phyloP scores from a whole-genome alignment of 2,797 vertebrate genomes.

The Gobionotothen gibberifrons region DNA sequence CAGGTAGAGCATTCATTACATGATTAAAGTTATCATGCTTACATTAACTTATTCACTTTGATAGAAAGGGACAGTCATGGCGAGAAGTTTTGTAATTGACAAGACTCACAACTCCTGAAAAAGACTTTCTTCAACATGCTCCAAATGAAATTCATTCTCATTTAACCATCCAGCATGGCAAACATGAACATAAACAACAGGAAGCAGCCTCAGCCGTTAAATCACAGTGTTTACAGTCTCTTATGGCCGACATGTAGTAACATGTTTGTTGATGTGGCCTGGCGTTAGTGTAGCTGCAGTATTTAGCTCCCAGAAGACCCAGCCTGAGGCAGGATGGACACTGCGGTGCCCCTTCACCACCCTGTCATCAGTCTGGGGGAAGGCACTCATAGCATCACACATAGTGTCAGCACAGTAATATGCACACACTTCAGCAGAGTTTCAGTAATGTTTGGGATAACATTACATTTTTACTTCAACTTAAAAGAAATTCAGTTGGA shows the following conservation, averaged over 20 bases:
- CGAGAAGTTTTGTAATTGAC: constrained; percentile 4
- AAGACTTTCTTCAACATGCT: not conserved
- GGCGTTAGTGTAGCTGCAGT: too few relatives aligned
- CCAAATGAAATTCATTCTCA: not conserved
- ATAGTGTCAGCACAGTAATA: too few relatives aligned
- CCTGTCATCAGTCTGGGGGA: too few relatives aligned
- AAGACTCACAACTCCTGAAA: not conserved
- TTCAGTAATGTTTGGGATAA: too few relatives aligned
- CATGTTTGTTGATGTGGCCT: constrained; percentile 3
- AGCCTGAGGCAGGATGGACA: too few relatives aligned
- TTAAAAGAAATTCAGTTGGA: too few relatives aligned
- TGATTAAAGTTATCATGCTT: constrained; percentile 36
- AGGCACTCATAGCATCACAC: too few relatives aligned
- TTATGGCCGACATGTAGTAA: not conserved
- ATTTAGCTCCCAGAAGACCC: too few relatives aligned
- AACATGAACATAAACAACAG: not conserved
- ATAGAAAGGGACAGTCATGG: not conserved
- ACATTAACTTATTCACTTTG: constrained; percentile 34
- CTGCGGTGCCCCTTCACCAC: too few relatives aligned
- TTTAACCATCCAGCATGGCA: not conserved
- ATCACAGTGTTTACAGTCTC: not conserved
- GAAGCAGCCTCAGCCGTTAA: too few relatives aligned
- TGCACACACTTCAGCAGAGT: too few relatives aligned
- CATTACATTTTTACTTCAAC: too few relatives aligned
- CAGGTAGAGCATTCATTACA: constrained; percentile 30